These are phyloP conservation scores for Limnodromus scolopaceus DNA, from an alignment of 2,797 vertebrate genomes.

Conservation along the genomic window DNA sequence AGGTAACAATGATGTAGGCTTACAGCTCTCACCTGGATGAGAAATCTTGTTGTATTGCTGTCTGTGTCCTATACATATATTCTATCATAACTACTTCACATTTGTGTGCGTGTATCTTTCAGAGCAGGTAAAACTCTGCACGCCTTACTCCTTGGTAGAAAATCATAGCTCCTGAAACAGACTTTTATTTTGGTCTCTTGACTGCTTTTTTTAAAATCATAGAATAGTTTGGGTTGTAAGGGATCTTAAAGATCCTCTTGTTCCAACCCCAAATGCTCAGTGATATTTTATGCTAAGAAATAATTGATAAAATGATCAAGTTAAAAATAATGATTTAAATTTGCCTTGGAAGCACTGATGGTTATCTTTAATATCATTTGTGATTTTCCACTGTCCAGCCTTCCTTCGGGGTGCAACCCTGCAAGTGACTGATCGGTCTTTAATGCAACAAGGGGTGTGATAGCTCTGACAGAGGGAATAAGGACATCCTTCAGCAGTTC, in stretches of 20 bases:
- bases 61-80: not conserved
- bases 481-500: not conserved
- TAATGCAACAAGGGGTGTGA: rapidly evolving
- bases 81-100: rapidly evolving
- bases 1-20: not conserved
- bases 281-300: not conserved
- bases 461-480: not conserved
- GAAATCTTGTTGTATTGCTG: not conserved
- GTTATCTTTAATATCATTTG: not conserved
- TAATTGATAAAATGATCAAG: not conserved
- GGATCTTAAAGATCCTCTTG: not conserved
- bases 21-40: not conserved
- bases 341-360: not conserved
- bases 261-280: not conserved
- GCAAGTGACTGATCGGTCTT: rapidly evolving
- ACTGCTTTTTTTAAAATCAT: not conserved
- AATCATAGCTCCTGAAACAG: not conserved
- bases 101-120: not conserved
- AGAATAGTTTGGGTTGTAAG: not conserved
- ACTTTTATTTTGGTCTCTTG: not conserved
- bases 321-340: not conserved
- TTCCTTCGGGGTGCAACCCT: not conserved
- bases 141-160: not conserved
- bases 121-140: not conserved
- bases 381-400: not conserved